Percentiles rank a stretch among this genome's conserved stretches.
These are phyloP conservation scores for Syngnathus floridae DNA, from an alignment of 2,113 vertebrate genomes.

Conservation along the genomic window DNA sequence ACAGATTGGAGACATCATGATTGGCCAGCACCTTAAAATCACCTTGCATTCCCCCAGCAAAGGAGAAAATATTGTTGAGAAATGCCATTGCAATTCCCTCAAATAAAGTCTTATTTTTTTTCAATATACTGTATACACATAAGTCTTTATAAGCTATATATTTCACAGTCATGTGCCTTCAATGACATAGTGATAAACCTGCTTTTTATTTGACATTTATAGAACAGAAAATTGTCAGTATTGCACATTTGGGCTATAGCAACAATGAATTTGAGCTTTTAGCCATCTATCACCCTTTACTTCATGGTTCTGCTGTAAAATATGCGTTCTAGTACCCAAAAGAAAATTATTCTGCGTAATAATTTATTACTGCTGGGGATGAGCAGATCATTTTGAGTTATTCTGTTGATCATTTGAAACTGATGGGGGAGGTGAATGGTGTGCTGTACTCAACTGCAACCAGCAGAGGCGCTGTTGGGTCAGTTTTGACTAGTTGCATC, in stretches of 20 bases:
- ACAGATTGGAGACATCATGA: conserved; percentile 60
- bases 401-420: neutral
- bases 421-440: neutral
- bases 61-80: conserved; percentile 44
- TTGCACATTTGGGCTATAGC: conserved; percentile 49
- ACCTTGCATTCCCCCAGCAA: conserved; percentile 50
- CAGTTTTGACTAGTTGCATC: neutral
- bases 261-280: conserved; percentile 32
- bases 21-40: conserved; percentile 68
- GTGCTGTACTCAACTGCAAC: neutral
- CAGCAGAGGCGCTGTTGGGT: neutral
- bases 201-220: conserved; percentile 34
- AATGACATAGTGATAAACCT: conserved; percentile 34
- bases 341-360: neutral
- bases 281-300: neutral
- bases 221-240: conserved; percentile 34
- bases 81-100: conserved; percentile 43
- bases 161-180: conserved; percentile 62
- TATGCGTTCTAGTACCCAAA: neutral
- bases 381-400: neutral
- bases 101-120: conserved; percentile 21
- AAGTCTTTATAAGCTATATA: conserved; percentile 45
- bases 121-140: conserved; percentile 20
- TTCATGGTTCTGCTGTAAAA: conserved; percentile 24
- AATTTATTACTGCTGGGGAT: neutral